Evolutionary conservation across 64 coral and sea anemone genomes (phyloP).

Genomic region (Anthopleura sola): DNA sequence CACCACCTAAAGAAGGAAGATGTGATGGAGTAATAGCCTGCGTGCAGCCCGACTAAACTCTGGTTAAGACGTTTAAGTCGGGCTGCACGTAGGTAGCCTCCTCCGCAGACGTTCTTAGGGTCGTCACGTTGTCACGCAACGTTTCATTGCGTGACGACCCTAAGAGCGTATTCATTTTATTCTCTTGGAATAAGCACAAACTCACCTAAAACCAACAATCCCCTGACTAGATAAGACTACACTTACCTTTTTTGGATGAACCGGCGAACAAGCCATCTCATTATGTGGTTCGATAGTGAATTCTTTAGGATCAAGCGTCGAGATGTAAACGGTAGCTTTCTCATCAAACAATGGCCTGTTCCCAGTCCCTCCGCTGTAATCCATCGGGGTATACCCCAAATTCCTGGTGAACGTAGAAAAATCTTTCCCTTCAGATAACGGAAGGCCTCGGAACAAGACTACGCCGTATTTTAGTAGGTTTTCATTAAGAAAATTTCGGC

Average conservation of each 20-base stretch:
- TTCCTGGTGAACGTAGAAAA: slow-evolving; percentile 55
- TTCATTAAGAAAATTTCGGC: slow-evolving; percentile 45
- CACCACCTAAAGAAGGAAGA: not conserved
- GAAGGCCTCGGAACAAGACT: slow-evolving; percentile 77
- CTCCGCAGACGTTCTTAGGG: too few species aligned
- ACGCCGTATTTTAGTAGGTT: slow-evolving; percentile 47
- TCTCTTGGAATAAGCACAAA: too few species aligned
- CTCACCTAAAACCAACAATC: too few species aligned
- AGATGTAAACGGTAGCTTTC: slow-evolving; percentile 49
- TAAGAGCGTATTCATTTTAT: too few species aligned
- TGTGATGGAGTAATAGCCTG: too few species aligned
- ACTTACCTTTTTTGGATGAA: slow-evolving; percentile 66
- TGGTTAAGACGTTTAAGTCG: too few species aligned
- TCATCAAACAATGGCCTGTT: slow-evolving; percentile 11
- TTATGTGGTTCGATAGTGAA: slow-evolving; percentile 82
- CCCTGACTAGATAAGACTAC: too few species aligned
- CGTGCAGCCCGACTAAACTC: too few species aligned
- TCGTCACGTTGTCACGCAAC: too few species aligned
- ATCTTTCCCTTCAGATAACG: slow-evolving; percentile 28
- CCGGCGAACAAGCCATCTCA: slow-evolving; percentile 75
- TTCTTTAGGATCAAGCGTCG: slow-evolving; percentile 57
- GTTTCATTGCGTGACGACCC: too few species aligned
- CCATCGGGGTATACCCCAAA: slow-evolving; percentile 59
- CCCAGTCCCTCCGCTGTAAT: slow-evolving; percentile 63
- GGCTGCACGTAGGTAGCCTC: too few species aligned